Evolutionary conservation across 2,797 vertebrate genomes (phyloP).

Genomic region (Oophaga sylvatica): DNA sequence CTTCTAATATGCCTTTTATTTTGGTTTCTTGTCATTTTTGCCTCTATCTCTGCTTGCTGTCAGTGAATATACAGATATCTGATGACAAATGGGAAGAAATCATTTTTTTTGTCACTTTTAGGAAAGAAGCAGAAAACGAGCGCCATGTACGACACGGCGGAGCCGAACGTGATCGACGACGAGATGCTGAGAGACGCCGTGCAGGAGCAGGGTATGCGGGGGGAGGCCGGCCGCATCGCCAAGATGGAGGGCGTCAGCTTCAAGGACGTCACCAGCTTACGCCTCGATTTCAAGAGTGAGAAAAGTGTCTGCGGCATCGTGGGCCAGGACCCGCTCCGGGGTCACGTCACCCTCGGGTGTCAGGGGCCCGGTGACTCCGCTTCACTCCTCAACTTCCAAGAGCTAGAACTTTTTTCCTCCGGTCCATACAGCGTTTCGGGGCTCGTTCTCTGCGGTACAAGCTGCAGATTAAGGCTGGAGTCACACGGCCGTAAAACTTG

Average conservation of each 20-base stretch:
- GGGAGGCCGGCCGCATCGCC: constrained; percentile 68
- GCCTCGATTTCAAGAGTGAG: constrained; percentile 82
- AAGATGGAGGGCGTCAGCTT: constrained; percentile 74
- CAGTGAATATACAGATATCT: neutral
- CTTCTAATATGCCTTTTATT: neutral
- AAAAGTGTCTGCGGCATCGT: neutral
- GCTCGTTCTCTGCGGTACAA: no score
- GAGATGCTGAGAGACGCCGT: constrained; percentile 76
- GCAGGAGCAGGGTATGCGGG: constrained; percentile 72
- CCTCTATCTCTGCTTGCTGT: neutral
- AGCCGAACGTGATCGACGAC: constrained; percentile 79
- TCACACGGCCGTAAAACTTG: no score
- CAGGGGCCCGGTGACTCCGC: no score
- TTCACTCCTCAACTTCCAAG: no score
- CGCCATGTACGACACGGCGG: constrained; percentile 54
- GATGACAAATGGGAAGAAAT: no score
- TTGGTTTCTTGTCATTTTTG: neutral
- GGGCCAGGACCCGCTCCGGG: no score
- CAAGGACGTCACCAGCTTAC: constrained; percentile 75
- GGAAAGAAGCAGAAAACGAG: constrained; percentile 70
- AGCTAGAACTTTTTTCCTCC: no score
- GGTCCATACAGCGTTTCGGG: no score
- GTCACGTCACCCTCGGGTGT: no score
- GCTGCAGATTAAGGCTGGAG: no score
- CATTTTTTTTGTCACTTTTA: neutral